Evolutionary conservation across 53 echinoderm and acorn worm species (phyloP), one percentile per base, ranked within the genome.

Genomic region (Henricia sp.): DNA sequence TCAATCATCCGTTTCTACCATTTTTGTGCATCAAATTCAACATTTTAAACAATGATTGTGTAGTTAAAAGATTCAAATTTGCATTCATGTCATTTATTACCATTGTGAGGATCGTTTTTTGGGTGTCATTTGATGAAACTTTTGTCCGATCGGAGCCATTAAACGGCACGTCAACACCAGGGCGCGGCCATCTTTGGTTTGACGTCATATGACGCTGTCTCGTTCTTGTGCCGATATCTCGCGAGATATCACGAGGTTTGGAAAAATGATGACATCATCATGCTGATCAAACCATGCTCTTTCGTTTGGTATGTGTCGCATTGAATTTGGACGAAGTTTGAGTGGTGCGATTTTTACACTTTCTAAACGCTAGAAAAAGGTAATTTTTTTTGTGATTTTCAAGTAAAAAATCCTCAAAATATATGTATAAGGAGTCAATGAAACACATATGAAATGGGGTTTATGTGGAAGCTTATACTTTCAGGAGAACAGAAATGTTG

Each of bases 171-270:
- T 27, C 34, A 63, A 63, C 64, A 26, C 34, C 64, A 3, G 13
- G 64, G 34, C 32, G 64, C 64, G 64, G 64, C 32, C 64, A 64
- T 64, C 64, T 64, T n/a, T 64, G 64, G 30, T 27, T 27, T 64
- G 64, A 64, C 64, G 2, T 27, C 34, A 8, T 0, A 9, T 4
- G 14, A n/a, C 29, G 29, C 30, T 10, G 3, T 64, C 3, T 9
- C 14, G 64, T 8, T 60, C 27, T 11, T 28, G 13, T 20, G 62
- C 21, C 10, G 27, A 1, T 33, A 27, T 27, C 30, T 64, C 35
- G 2, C 30, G 64, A 63, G 63, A 63, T 32, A 25, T 27, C 24
- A 63, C 63, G 63, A 28, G 63, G n/a, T 63, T 29, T 63, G 63
- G 63, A 63, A 62, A 62, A 30, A 29, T 28, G 63, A 63, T 63